A percentile compares a stretch with the other conserved stretches of the same genome.
Conservation (phyloP, 2,113 vertebrate genomes). For the Anseranas semipalmata region DNA sequence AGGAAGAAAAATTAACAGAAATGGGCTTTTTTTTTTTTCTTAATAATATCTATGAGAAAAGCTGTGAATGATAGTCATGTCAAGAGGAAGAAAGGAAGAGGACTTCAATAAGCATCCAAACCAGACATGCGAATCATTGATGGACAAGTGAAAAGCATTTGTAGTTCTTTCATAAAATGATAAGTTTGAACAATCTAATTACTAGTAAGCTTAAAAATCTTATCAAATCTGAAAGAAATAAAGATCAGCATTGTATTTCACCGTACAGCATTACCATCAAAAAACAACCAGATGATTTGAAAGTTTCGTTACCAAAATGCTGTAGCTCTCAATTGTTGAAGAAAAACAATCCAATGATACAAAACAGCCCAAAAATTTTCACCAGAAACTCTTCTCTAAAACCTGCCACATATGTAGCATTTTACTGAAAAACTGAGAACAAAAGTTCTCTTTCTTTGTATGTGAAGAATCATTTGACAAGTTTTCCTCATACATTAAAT, state of each 20-base stretch:
- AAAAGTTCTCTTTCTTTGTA: neutral
- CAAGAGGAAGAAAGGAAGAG: neutral
- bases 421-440: slow-evolving; percentile 5
- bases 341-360: slow-evolving; percentile 35
- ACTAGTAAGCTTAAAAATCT: neutral
- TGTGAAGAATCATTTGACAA: neutral
- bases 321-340: slow-evolving; percentile 15
- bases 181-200: neutral
- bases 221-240: neutral
- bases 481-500: neutral
- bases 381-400: neutral
- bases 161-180: neutral
- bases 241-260: neutral
- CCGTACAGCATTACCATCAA: neutral
- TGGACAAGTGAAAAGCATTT: neutral
- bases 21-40: neutral
- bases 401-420: slow-evolving; percentile 16
- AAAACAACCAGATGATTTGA: neutral
- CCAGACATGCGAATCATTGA: neutral
- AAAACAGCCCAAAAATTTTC: slow-evolving; percentile 35
- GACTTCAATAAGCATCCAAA: neutral
- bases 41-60: neutral
- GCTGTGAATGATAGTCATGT: neutral
- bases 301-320: slow-evolving; percentile 25
- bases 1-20: neutral